phyloP scores from a whole-genome alignment of 64 coral and sea anemone genomes.

The Orbicella faveolata region DNA sequence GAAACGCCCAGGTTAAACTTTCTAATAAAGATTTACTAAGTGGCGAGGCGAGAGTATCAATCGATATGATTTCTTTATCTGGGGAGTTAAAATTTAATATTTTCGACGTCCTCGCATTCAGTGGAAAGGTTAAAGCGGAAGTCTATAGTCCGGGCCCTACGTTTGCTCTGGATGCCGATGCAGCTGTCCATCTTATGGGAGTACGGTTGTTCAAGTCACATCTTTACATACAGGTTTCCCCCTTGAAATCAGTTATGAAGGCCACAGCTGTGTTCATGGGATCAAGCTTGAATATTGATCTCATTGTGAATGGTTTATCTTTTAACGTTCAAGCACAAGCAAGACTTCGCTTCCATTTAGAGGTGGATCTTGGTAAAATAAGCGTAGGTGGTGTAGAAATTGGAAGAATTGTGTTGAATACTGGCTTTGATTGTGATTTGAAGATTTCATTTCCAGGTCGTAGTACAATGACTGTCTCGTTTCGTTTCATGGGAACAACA shows the following conservation, averaged over 20 bases:
- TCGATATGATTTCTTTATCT: slow-evolving; percentile 19
- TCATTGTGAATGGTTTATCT: slow-evolving; percentile 43
- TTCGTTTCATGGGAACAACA: slow-evolving; percentile 56
- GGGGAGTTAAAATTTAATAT: slow-evolving; percentile 59
- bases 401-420: slow-evolving; percentile 49
- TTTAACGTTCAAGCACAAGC: slow-evolving; percentile 41
- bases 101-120: slow-evolving; percentile 33
- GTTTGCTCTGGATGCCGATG: slow-evolving; percentile 46
- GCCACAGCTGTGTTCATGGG: slow-evolving; percentile 61
- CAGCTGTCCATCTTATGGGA: slow-evolving; percentile 46
- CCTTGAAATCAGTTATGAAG: slow-evolving; percentile 9
- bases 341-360: slow-evolving; percentile 4
- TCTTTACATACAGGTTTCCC: slow-evolving; percentile 37
- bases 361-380: slow-evolving; percentile 62
- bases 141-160: slow-evolving; percentile 13
- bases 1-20: slow-evolving; percentile 5
- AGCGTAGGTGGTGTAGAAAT: slow-evolving; percentile 38
- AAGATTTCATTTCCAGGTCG: slow-evolving; percentile 54
- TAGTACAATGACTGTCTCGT: slow-evolving; percentile 37
- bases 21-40: slow-evolving; percentile 15
- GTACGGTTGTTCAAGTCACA: slow-evolving; percentile 16
- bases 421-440: slow-evolving; percentile 51
- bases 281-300: slow-evolving; percentile 27
- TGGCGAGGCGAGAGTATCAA: slow-evolving; percentile 39
- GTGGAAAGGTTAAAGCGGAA: slow-evolving; percentile 21